Conservation (phyloP, 2,888 invertebrate genomes). For the Trichogramma evanescens region DNA sequence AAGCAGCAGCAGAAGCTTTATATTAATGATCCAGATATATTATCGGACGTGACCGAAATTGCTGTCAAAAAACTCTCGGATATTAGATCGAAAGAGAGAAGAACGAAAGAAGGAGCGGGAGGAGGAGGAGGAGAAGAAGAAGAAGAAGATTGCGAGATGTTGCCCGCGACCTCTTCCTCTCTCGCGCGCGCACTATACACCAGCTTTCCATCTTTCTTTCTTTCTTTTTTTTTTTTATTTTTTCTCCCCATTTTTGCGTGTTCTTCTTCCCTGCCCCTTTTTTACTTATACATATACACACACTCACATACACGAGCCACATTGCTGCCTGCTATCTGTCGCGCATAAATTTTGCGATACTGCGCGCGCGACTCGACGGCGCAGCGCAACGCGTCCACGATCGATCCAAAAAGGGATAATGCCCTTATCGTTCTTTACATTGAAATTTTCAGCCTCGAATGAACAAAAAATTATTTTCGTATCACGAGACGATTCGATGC, state of each 20-base stretch:
- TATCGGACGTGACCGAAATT: constrained; percentile 50
- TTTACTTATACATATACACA: constrained; percentile 17
- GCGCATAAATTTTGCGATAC: too few relatives aligned
- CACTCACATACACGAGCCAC: neutral
- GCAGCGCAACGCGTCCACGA: too few relatives aligned
- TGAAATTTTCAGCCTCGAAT: too few relatives aligned
- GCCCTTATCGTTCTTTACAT: too few relatives aligned
- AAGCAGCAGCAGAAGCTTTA: constrained; percentile 42
- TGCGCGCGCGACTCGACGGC: too few relatives aligned
- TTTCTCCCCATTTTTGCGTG: constrained; percentile 7
- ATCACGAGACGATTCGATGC: too few relatives aligned
- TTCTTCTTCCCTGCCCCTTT: constrained; percentile 1
- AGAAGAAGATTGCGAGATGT: constrained; percentile 43
- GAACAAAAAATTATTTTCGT: too few relatives aligned
- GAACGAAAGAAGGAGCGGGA: too few relatives aligned
- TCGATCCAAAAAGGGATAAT: too few relatives aligned
- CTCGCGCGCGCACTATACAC: constrained; percentile 4
- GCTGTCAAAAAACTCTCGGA: constrained; percentile 48
- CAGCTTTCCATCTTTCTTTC: constrained; percentile 15
- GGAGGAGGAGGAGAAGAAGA: too few relatives aligned
- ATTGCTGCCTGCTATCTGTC: too few relatives aligned
- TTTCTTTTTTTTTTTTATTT: constrained; percentile 11
- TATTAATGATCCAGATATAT: constrained; percentile 50
- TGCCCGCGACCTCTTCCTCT: constrained; percentile 25
- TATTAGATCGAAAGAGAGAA: constrained; percentile 43